phyloP scores from a whole-genome alignment of 1,140 invertebrate genomes.

The Ceratina calcarata region DNA sequence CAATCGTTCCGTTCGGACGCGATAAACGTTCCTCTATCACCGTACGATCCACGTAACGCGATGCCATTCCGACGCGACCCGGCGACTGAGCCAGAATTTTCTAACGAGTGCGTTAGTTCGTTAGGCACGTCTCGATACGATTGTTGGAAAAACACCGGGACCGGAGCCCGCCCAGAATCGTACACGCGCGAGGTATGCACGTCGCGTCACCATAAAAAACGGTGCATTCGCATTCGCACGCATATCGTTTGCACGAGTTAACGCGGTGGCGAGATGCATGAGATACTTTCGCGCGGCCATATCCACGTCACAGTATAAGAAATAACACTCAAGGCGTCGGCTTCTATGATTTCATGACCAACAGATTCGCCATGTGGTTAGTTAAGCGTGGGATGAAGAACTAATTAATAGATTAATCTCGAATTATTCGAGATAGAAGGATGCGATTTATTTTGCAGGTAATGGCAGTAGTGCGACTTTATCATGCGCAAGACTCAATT shows the following conservation, averaged over 20 bases:
- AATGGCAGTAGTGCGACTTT: no score
- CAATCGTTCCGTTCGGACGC: slow-evolving; percentile 23
- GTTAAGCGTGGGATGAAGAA: no score
- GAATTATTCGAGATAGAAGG: no score
- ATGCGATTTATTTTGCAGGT: no score
- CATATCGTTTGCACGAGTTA: slow-evolving; percentile 32
- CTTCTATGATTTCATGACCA: background rate
- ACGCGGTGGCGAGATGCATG: slow-evolving; percentile 37
- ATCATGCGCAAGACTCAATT: no score
- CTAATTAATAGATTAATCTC: no score
- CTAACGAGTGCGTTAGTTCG: slow-evolving; percentile 43
- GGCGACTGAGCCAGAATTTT: slow-evolving; percentile 24
- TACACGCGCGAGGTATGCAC: slow-evolving; percentile 40
- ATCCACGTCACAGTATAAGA: slow-evolving; percentile 17
- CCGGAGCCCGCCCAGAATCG: slow-evolving; percentile 21
- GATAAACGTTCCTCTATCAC: slow-evolving; percentile 22
- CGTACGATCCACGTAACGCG: slow-evolving; percentile 31
- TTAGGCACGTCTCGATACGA: slow-evolving; percentile 34
- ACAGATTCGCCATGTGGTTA: background rate
- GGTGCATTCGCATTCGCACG: slow-evolving; percentile 58
- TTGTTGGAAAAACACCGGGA: slow-evolving; percentile 38
- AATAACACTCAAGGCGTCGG: background rate
- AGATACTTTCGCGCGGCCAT: slow-evolving; percentile 40
- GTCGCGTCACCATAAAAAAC: slow-evolving; percentile 44
- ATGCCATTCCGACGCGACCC: background rate